A percentile compares a stretch with the other conserved stretches of the same genome.
phyloP scores from a whole-genome alignment of 2,113 vertebrate species.

The Corythoichthys haematopterus region DNA sequence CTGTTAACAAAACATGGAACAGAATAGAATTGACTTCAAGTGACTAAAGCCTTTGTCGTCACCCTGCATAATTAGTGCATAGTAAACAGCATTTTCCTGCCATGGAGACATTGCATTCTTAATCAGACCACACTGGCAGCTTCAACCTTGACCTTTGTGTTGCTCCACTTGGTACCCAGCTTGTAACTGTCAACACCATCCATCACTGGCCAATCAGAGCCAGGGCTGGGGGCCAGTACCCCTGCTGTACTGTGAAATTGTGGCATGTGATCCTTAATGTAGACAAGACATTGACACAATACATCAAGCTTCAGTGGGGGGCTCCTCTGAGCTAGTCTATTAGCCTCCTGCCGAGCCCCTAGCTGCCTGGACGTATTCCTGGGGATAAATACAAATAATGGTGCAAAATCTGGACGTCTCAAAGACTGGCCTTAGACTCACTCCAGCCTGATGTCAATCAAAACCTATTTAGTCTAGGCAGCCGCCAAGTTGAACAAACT shows the following conservation, averaged over 20 bases:
- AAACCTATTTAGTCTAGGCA: constrained; percentile 5
- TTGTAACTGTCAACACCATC: constrained; percentile 71
- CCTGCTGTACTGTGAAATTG: constrained; percentile 76
- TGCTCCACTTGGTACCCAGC: constrained; percentile 62
- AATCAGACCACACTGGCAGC: constrained; percentile 57
- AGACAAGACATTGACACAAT: constrained; percentile 74
- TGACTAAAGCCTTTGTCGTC: constrained; percentile 40
- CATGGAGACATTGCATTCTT: constrained; percentile 60
- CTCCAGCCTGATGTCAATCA: constrained; percentile 48
- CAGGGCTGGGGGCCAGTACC: constrained; percentile 38
- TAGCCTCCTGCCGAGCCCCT: constrained; percentile 65
- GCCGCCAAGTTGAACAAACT: not conserved
- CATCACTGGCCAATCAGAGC: constrained; percentile 58
- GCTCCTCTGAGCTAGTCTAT: constrained; percentile 62
- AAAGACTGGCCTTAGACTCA: constrained; percentile 29
- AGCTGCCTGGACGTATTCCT: constrained; percentile 61
- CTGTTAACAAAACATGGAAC: constrained; percentile 1
- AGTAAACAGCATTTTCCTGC: constrained; percentile 44
- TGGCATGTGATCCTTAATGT: constrained; percentile 78
- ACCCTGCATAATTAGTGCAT: constrained; percentile 31
- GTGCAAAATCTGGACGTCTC: constrained; percentile 46
- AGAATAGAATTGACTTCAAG: constrained; percentile 28
- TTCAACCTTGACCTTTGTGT: constrained; percentile 71
- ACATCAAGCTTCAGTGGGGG: constrained; percentile 55
- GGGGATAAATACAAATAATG: constrained; percentile 60